Evolutionary conservation across 2,113 vertebrate species (phyloP).

Genomic region (Danionella cerebrum): DNA sequence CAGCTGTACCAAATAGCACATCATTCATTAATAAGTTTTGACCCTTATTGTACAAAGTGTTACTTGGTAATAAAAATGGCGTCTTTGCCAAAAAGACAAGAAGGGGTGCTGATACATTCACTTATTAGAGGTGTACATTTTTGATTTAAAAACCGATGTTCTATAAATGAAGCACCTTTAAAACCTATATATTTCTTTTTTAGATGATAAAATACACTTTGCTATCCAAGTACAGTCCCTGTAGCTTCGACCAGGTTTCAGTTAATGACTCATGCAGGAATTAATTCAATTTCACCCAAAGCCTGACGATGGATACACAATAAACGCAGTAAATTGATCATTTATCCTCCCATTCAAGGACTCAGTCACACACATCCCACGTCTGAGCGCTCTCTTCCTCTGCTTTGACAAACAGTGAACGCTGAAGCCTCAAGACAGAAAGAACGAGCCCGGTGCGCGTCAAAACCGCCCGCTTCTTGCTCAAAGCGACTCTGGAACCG

Average conservation of each 20-base stretch:
- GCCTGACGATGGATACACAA: neutral
- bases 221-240: too few species aligned
- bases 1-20: too few species aligned
- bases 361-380: constrained; percentile 17
- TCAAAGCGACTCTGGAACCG: neutral
- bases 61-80: too few species aligned
- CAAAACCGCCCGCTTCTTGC: neutral
- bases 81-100: too few species aligned
- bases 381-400: constrained; percentile 12
- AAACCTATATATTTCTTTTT: too few species aligned
- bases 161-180: too few species aligned
- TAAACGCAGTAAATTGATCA: constrained; percentile 5
- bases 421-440: neutral
- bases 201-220: too few species aligned
- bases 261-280: neutral
- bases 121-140: too few species aligned
- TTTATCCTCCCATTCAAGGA: constrained; percentile 4
- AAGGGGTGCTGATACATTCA: too few species aligned
- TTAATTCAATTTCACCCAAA: neutral
- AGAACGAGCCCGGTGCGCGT: neutral
- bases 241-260: neutral
- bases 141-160: too few species aligned
- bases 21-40: too few species aligned
- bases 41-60: too few species aligned
- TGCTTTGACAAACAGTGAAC: constrained; percentile 9